phyloP scores from a whole-genome alignment of 2,797 vertebrate species.

The Vultur gryphus region DNA sequence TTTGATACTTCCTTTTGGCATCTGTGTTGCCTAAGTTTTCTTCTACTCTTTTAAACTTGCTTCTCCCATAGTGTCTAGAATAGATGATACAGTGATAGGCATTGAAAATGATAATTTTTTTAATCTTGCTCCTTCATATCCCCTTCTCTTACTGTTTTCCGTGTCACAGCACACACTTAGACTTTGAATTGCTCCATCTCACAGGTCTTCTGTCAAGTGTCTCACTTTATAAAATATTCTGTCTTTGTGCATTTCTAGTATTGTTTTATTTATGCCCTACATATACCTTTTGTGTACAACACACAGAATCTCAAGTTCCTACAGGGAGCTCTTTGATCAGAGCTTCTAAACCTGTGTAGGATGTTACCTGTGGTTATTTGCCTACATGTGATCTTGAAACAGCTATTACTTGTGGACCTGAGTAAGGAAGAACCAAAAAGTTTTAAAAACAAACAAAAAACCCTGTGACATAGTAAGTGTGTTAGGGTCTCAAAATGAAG shows the following conservation, averaged over 20 bases:
- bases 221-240: not conserved
- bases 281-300: not conserved
- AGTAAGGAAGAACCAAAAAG: not conserved
- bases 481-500: not conserved
- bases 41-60: not conserved
- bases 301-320: not conserved
- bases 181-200: not conserved
- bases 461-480: not conserved
- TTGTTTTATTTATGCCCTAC: not conserved
- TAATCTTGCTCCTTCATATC: not conserved
- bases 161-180: not conserved
- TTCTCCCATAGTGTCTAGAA: not conserved
- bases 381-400: not conserved
- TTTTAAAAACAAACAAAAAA: not conserved
- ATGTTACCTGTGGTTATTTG: not conserved
- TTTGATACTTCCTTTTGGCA: not conserved
- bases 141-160: not conserved
- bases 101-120: not conserved
- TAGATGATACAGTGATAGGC: not conserved
- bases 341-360: not conserved
- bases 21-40: not conserved
- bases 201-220: not conserved
- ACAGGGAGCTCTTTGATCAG: not conserved
- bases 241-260: not conserved
- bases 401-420: not conserved